Evolutionary conservation across 2,113 vertebrate genomes (phyloP).

Genomic region (Alosa alosa): DNA sequence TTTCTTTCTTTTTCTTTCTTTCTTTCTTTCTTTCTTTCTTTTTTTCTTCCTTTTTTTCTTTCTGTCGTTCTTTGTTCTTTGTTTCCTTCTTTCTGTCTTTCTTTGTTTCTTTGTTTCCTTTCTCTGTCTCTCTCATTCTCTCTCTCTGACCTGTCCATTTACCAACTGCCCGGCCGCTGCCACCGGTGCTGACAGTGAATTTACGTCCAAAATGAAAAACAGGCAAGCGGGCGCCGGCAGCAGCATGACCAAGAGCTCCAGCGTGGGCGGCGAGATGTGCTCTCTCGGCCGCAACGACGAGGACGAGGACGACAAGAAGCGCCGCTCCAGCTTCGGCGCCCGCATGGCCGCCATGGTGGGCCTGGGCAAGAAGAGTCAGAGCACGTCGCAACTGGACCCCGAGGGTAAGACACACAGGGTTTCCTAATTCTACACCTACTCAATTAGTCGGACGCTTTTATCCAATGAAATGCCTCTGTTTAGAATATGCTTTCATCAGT

Average conservation of each 20-base stretch:
- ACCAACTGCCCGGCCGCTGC: not conserved
- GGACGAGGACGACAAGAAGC: conserved; percentile 83
- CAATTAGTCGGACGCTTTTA: not conserved
- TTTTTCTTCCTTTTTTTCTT: not conserved
- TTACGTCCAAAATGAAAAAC: conserved; percentile 91
- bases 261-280: conserved; percentile 90
- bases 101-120: not conserved
- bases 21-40: not conserved
- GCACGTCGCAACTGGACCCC: conserved; percentile 85
- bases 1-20: not conserved
- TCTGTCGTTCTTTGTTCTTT: not conserved
- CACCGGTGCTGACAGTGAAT: conserved; percentile 80
- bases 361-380: conserved; percentile 90
- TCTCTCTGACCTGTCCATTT: not conserved
- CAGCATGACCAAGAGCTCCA: conserved; percentile 86
- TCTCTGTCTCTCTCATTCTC: fast-evolving
- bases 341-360: conserved; percentile 96
- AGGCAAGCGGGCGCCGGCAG: conserved; percentile 79
- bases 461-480: not conserved
- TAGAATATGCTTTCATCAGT: not conserved
- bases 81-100: not conserved
- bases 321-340: conserved; percentile 90
- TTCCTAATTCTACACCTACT: not conserved
- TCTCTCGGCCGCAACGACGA: conserved; percentile 86
- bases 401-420: conserved; percentile 56